Evolutionary conservation across 2,113 vertebrate genomes (phyloP), one percentile per base, ranked within the genome.

Genomic region (Pampusana beccarii): DNA sequence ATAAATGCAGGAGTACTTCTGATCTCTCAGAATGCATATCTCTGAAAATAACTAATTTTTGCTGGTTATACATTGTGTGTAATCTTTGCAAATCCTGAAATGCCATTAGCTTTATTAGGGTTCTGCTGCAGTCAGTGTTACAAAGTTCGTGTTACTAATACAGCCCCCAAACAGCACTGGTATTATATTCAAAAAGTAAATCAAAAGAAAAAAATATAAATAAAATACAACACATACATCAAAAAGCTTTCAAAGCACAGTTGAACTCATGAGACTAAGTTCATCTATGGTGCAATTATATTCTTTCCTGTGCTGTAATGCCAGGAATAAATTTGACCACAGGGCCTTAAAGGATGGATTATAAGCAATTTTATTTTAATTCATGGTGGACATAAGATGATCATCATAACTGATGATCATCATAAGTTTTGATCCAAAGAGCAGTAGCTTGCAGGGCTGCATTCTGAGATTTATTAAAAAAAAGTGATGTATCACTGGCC

Each of bases 301-400:
- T 8, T 90, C 33, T 82, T 90, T 86, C 70, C 31, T 73, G 62
- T 24, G 5, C 44, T 56, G 50, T 53, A 73, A 77, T 48, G n/a
- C 44, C 58, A 85, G 71, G 81, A 66, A 94, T 93, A 31, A 80
- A 94, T 60, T 65, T 78, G 85, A 62, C 57, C 46, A 18, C 2
- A 10, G n/a, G 57, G 16, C 17, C 80, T 88, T 92, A 61, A 92
- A 90, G 48, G 90, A 50, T 62, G 42, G 72, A 81, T 85, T 83
- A 61, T 57, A 82, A 84, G n/a, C 65, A 72, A 96, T 64, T 96
- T 91, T 48, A 79, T 94, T 97, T 95, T 48, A 95, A 93, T 92
- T 90, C 34, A 38, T 72, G 16, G 33, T 74, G 34, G 79, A 90
- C 42, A 79, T 60, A 92, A 53, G 54, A 86, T 94, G 73, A 80